Conservation (phyloP, 2,888 invertebrate genomes). For the Lasioglossum morio region DNA sequence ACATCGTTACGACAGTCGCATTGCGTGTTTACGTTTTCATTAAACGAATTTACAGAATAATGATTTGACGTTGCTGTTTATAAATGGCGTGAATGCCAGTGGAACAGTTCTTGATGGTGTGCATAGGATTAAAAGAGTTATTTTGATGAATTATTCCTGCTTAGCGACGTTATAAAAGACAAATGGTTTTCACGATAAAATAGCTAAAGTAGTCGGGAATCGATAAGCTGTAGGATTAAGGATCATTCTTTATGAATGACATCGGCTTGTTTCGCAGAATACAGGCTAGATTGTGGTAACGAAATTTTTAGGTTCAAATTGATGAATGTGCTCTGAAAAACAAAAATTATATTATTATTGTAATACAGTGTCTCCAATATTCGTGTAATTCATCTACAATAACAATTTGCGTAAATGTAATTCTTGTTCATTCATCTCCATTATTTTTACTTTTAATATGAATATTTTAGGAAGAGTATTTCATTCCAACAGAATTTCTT, state of each 20-base stretch:
- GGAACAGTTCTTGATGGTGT: not conserved
- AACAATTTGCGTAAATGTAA: not conserved
- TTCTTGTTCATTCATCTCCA: not conserved
- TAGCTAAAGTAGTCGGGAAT: not conserved
- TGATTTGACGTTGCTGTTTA: not conserved
- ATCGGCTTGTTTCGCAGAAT: not conserved
- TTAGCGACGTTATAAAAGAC: not conserved
- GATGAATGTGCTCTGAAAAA: too few species aligned
- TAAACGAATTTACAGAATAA: not conserved
- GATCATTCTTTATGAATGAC: not conserved
- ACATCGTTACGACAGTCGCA: not conserved
- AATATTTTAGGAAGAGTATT: too few species aligned
- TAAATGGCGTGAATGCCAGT: not conserved
- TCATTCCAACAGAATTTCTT: too few species aligned
- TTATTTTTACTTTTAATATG: not conserved
- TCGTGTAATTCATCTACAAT: not conserved
- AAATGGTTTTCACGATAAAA: not conserved
- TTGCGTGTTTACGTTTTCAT: not conserved
- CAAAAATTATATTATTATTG: not conserved
- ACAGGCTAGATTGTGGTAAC: not conserved
- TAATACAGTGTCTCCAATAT: not conserved
- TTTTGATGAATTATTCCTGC: not conserved
- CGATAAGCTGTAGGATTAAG: not conserved
- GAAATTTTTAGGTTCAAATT: not conserved
- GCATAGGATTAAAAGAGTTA: not conserved